Base-by-base conservation (phyloP, 2,888 invertebrate genomes). In the Trissolcus brochymenae region DNA sequence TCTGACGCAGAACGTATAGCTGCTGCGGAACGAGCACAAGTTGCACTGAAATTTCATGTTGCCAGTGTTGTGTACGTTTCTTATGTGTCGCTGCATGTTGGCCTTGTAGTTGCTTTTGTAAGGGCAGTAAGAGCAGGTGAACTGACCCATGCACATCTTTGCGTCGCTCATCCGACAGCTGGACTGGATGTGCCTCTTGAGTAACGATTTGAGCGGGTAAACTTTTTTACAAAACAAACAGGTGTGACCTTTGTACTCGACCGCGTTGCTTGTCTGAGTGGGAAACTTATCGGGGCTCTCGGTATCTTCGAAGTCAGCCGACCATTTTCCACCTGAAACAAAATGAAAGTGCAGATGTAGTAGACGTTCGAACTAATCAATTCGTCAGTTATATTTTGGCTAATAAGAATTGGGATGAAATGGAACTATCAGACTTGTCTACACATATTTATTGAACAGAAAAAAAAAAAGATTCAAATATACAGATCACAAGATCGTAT, bases 41-140 rank as follows among this genome's bases (percentile, higher is more conserved):
- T 84, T 81, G 65, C 88, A 88, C 11, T 81, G 78, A 59, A 85
- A 86, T 55, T 83, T 84, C 4, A 80, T 64, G 9, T 79, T 80
- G 1, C 83, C 84, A 6, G 82, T 82, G 19, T 85, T 83, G 78
- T 85, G 85, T 19, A 88, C 82, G 35, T 87, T 87, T 21, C 84
- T 51, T 17, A 90, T 87, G 82, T 90, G 90, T 11, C 87, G 82
- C 81, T 86, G 84, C 80, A 87, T 83, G 81, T 89, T 89, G 25
- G 90, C 87, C 49, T 90, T 90, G 78, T 88, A 87, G 62, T 87
- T 86, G 73, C 85, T 86, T 70, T 83, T 86, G 77, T 88, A 87
- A 3, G 79, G 80, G 76, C 91, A 91, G 59, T 87, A 82, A 1
- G 81, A 79, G 79, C 91, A 91, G 29, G 87, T 83, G 81, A 90